phyloP scores from a whole-genome alignment of 35 echinoderm and acorn worm species.

The Heliocidaris erythrogramma region DNA sequence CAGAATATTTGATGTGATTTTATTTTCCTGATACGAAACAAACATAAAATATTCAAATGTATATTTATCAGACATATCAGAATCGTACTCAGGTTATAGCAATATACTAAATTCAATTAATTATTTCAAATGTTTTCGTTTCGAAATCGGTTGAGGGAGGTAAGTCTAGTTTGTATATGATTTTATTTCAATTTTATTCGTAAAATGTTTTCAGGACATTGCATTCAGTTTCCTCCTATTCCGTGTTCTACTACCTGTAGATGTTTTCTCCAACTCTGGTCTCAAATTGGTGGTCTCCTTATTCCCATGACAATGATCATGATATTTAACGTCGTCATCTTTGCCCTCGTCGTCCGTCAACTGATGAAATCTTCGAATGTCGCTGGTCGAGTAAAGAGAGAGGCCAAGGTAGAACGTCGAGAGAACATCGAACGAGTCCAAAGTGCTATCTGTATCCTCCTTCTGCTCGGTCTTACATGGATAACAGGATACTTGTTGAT shows the following conservation, averaged over 20 bases:
- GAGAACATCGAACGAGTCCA: constrained; percentile 25
- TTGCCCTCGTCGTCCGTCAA: constrained; percentile 1
- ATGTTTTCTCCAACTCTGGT: not conserved
- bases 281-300: constrained; percentile 6
- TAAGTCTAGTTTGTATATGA: too few relatives aligned
- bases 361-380: not conserved
- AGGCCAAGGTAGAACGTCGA: not conserved
- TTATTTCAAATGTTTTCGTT: too few relatives aligned
- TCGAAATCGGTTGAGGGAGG: too few relatives aligned
- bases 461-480: constrained; percentile 28
- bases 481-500: not conserved
- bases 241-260: not conserved
- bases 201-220: not conserved
- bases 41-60: too few relatives aligned
- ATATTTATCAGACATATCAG: too few relatives aligned
- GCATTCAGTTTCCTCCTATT: not conserved
- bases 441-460: not conserved
- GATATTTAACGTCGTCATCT: not conserved
- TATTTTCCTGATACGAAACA: too few relatives aligned
- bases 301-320: constrained; percentile 1
- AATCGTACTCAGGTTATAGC: too few relatives aligned
- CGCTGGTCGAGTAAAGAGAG: not conserved
- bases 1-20: too few relatives aligned
- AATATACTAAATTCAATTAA: too few relatives aligned
- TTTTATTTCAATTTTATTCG: too few relatives aligned